Evolutionary conservation across 2,113 vertebrate genomes (phyloP).

Genomic region (Leptocoma aspasia): DNA sequence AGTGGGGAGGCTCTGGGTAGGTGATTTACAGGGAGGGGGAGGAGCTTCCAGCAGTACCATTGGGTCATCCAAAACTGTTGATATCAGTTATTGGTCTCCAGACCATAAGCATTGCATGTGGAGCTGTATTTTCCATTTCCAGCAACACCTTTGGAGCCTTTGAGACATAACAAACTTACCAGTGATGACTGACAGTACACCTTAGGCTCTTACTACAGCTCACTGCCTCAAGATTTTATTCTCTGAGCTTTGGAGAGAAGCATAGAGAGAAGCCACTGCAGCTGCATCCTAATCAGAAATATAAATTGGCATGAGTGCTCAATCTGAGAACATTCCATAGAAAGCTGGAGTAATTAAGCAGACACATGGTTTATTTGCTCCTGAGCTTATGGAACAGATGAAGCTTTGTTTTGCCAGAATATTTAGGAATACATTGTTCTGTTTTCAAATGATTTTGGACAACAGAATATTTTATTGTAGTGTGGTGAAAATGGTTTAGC

Average conservation of each 20-base stretch:
- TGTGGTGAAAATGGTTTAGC: background rate
- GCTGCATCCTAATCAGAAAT: background rate
- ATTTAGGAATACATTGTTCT: background rate
- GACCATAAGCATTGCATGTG: background rate
- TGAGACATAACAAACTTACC: background rate
- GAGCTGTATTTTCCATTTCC: background rate
- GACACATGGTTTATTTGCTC: background rate
- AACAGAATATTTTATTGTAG: background rate
- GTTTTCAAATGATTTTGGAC: background rate
- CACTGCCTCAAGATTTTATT: background rate
- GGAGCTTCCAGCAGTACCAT: background rate
- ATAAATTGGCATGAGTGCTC: background rate
- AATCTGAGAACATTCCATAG: background rate
- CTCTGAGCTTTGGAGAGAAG: background rate
- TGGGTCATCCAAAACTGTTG: background rate
- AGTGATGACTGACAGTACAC: background rate
- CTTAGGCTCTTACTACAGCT: background rate
- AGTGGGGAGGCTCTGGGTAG: background rate
- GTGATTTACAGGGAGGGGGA: background rate
- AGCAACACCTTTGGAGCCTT: background rate
- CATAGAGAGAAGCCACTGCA: background rate
- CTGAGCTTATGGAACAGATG: fast-evolving
- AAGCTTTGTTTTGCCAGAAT: background rate
- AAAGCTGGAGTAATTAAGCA: background rate
- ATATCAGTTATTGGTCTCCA: background rate